A percentile compares a stretch with the other conserved stretches of the same genome.
phyloP scores from a whole-genome alignment of 2,113 vertebrate species.

The Alouatta palliata region DNA sequence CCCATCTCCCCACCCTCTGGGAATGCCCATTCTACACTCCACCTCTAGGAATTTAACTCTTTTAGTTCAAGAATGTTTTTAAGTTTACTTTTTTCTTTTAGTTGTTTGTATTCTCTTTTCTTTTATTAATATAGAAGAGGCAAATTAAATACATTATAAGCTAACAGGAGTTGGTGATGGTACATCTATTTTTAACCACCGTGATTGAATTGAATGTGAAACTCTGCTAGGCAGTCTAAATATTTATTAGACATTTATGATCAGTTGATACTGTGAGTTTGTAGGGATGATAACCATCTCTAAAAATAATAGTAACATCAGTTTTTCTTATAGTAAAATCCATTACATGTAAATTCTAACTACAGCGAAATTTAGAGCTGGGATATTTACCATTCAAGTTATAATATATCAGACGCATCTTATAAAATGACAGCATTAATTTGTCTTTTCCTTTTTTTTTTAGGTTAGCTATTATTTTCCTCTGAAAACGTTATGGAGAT shows the following conservation, averaged over 20 bases:
- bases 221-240: constrained; percentile 34
- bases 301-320: not conserved
- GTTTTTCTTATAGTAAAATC: not conserved
- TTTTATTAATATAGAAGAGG: not conserved
- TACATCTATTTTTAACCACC: constrained; percentile 1
- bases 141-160: constrained; percentile 14
- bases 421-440: constrained; percentile 12
- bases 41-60: no score
- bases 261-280: not conserved
- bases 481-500: constrained; percentile 98
- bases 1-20: no score
- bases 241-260: constrained; percentile 32
- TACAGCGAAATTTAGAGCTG: not conserved
- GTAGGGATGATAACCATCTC: not conserved
- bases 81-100: constrained; percentile 2
- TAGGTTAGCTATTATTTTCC: constrained; percentile 99
- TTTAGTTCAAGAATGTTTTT: not conserved
- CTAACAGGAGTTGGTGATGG: not conserved
- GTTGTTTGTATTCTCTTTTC: not conserved
- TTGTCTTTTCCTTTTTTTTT: constrained; percentile 57
- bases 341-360: not conserved
- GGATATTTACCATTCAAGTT: not conserved
- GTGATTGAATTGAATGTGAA: constrained; percentile 2
- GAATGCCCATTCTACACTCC: no score
- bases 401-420: not conserved